A percentile compares a stretch with the other conserved stretches of the same genome.
Evolutionary conservation across 2,797 vertebrate genomes (phyloP).

Genomic region (Notoglanidium macrostoma): DNA sequence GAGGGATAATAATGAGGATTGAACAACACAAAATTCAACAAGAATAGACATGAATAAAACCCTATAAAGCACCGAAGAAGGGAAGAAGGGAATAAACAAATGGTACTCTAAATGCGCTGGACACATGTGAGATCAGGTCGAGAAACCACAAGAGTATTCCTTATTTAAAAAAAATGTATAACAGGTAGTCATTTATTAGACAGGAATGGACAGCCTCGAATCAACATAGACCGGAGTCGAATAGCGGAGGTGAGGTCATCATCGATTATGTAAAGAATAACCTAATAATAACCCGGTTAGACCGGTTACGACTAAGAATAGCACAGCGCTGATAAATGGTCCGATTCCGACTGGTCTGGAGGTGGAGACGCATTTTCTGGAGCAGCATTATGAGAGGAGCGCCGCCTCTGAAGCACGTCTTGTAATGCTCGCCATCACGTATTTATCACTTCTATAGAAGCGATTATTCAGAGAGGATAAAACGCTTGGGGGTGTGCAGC

Average conservation of each 20-base stretch:
- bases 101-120: not conserved
- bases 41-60: not conserved
- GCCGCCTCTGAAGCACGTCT: too few species aligned
- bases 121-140: not conserved
- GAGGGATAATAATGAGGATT: not conserved
- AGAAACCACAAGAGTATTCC: not conserved
- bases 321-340: not conserved
- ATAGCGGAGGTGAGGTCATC: not conserved
- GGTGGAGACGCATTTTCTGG: not conserved
- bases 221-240: not conserved
- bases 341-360: not conserved
- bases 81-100: not conserved
- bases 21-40: not conserved
- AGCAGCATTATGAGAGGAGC: not conserved
- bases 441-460: not conserved
- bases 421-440: not conserved
- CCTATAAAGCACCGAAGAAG: not conserved
- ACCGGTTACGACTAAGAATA: constrained; percentile 15
- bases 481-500: not conserved
- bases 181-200: not conserved
- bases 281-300: constrained; percentile 16
- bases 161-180: not conserved
- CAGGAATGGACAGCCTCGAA: not conserved
- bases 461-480: not conserved
- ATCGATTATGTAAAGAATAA: constrained; percentile 8